Evolutionary conservation across 2,113 vertebrate species (phyloP).

Genomic region (human (Homo sapiens)): DNA sequence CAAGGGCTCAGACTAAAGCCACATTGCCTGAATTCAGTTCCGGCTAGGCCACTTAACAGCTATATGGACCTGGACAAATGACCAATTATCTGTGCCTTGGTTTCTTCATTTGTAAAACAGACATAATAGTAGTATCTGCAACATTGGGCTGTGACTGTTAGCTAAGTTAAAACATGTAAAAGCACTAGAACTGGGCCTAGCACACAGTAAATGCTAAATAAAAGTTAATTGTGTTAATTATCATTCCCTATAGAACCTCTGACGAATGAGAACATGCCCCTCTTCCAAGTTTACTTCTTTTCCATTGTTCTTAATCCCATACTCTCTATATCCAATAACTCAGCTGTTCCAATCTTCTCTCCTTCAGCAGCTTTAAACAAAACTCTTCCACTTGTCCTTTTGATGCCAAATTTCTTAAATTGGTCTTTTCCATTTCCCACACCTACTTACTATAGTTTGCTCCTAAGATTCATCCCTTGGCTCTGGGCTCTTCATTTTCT

Average conservation of each 20-base stretch:
- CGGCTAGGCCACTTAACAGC: background rate
- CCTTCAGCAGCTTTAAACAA: background rate
- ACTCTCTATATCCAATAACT: background rate
- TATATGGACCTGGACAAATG: background rate
- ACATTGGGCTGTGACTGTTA: background rate
- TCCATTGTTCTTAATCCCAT: background rate
- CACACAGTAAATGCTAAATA: background rate
- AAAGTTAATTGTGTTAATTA: background rate
- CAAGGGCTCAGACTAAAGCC: background rate
- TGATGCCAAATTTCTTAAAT: background rate
- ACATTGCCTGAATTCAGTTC: background rate
- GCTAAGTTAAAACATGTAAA: background rate
- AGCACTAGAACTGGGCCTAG: background rate
- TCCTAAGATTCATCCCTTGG: background rate
- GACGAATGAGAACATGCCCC: background rate
- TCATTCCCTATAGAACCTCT: background rate
- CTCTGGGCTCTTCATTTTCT: background rate
- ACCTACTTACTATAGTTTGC: background rate
- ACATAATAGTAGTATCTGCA: background rate
- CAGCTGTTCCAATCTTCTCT: background rate
- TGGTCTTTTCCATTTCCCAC: background rate
- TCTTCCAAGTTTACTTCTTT: background rate
- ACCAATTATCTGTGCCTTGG: background rate
- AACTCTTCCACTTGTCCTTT: background rate
- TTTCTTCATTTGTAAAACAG: background rate